These are phyloP conservation scores for Oriolus oriolus DNA, from an alignment of 2,113 vertebrate species.

Conservation along the genomic window DNA sequence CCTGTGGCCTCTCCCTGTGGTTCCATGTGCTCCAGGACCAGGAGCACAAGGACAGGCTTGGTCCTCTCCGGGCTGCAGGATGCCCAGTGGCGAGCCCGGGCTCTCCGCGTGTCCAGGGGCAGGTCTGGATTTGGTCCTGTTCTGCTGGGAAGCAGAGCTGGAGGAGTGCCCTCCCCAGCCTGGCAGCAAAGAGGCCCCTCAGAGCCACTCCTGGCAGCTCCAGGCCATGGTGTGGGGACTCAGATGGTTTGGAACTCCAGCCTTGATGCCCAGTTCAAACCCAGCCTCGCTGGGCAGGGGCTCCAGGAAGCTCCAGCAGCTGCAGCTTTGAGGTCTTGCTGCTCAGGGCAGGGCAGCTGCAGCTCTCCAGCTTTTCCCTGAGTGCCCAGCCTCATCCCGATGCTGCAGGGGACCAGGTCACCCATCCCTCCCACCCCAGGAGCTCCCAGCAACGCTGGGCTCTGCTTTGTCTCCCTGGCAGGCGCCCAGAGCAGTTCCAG, in stretches of 20 bases:
- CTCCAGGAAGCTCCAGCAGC: background rate
- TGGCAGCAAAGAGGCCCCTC: background rate
- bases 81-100: background rate
- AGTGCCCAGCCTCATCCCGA: background rate
- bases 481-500: background rate
- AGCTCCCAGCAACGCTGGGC: background rate
- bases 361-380: background rate
- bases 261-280: background rate
- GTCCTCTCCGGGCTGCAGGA: background rate
- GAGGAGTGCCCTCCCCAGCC: background rate
- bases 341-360: too few relatives aligned
- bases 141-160: background rate
- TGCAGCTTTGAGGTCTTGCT: background rate
- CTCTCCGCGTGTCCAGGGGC: background rate
- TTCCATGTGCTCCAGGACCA: background rate
- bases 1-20: background rate
- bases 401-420: background rate
- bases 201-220: background rate
- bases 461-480: background rate
- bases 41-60: background rate
- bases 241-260: background rate
- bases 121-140: background rate
- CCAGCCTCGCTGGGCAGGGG: background rate
- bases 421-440: background rate
- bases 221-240: background rate